These are phyloP conservation scores for Druon quercuslanigerum DNA, from an alignment of 1,140 invertebrate species.

Conservation along the genomic window DNA sequence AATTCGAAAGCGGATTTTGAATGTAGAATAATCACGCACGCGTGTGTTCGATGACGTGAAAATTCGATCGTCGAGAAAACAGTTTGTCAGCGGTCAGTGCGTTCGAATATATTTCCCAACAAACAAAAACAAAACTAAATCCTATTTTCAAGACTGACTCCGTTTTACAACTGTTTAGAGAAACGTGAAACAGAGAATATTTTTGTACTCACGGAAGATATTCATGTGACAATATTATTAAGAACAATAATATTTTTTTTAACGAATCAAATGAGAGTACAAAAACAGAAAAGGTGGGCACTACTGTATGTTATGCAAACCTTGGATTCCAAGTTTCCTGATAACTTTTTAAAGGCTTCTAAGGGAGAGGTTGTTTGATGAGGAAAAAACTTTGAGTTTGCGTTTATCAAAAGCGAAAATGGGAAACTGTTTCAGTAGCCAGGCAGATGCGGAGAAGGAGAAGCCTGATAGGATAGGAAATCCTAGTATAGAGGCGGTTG, in stretches of 20 bases:
- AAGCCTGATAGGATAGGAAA: slow-evolving; percentile 79
- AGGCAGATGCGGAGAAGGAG: slow-evolving; percentile 79
- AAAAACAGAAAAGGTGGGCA: too few relatives aligned
- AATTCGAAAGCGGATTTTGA: slow-evolving; percentile 45
- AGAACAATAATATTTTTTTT: too few relatives aligned
- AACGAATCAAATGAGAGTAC: too few relatives aligned
- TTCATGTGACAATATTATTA: too few relatives aligned
- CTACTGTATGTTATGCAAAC: too few relatives aligned
- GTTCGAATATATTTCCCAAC: neutral
- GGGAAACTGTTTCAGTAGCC: slow-evolving; percentile 85
- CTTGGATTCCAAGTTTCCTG: too few relatives aligned
- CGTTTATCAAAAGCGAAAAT: slow-evolving; percentile 68
- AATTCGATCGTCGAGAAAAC: slow-evolving; percentile 16
- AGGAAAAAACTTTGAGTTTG: neutral
- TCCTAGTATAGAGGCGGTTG: slow-evolving; percentile 79
- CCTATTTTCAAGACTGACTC: slow-evolving; percentile 18
- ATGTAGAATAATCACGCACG: slow-evolving; percentile 40
- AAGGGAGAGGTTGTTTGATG: neutral
- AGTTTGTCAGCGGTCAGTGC: slow-evolving; percentile 15
- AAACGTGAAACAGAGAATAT: neutral
- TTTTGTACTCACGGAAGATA: too few relatives aligned
- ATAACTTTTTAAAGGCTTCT: neutral
- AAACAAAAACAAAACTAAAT: slow-evolving; percentile 9
- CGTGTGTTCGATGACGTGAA: slow-evolving; percentile 39
- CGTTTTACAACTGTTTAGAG: neutral